phyloP scores from a whole-genome alignment of 2,113 vertebrate genomes.

The Zosterops lateralis region DNA sequence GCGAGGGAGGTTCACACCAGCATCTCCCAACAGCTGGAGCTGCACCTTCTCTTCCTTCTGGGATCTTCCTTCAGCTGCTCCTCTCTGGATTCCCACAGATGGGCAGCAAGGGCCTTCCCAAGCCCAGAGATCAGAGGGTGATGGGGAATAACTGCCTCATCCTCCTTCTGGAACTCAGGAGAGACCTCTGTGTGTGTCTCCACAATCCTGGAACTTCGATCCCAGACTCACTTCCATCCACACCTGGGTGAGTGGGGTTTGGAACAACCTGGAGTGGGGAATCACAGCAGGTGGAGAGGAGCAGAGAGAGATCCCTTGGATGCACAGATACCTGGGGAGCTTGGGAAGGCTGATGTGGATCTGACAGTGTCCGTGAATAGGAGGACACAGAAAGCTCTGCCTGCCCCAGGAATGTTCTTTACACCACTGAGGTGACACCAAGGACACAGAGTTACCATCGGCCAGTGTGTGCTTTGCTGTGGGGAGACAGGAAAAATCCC shows the following conservation, averaged over 20 bases:
- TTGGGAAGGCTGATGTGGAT: neutral
- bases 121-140: neutral
- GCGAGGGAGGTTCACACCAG: neutral
- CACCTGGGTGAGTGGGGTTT: neutral
- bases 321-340: neutral
- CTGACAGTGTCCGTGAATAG: rapidly evolving
- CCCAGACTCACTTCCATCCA: neutral
- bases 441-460: neutral
- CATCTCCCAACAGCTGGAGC: rapidly evolving
- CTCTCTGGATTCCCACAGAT: neutral
- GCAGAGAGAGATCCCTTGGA: neutral
- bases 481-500: neutral
- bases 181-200: too few relatives aligned
- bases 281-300: neutral
- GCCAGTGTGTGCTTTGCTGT: neutral
- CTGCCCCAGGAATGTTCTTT: neutral
- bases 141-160: neutral
- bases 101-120: neutral
- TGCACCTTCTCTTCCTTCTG: neutral
- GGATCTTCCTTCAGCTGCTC: neutral
- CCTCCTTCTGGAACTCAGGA: neutral
- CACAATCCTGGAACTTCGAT: neutral
- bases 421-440: neutral
- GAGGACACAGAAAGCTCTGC: neutral
- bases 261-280: neutral